Evolutionary conservation across 2,113 vertebrate species (phyloP).

Genomic region (Microtus pennsylvanicus): DNA sequence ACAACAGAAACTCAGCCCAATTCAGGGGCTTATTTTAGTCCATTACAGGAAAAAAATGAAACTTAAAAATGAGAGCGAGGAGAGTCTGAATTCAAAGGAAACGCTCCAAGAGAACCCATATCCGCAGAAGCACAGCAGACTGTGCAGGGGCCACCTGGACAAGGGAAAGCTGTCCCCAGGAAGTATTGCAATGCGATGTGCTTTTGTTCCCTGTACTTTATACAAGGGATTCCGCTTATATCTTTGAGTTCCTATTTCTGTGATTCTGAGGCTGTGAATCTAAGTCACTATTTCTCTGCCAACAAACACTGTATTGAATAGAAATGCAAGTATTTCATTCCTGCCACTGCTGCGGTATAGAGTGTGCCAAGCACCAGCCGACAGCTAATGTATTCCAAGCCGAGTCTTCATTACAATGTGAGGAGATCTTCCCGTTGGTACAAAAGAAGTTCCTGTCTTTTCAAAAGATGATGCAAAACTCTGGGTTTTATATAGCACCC

Average conservation of each 20-base stretch:
- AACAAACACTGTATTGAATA: slow-evolving; percentile 22
- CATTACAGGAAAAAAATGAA: slow-evolving; percentile 25
- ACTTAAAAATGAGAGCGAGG: background rate
- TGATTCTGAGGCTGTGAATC: slow-evolving; percentile 50
- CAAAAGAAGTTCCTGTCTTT: slow-evolving; percentile 10
- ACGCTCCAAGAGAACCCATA: slow-evolving; percentile 13
- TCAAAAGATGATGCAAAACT: background rate
- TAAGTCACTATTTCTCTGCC: slow-evolving; percentile 53
- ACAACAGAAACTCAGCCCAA: background rate
- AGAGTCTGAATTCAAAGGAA: slow-evolving; percentile 31
- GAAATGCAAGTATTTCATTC: slow-evolving; percentile 51
- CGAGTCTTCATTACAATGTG: slow-evolving; percentile 55
- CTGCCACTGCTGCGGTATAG: slow-evolving; percentile 31
- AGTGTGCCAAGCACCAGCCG: slow-evolving; percentile 54
- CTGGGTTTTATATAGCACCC: background rate
- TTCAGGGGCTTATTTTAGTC: background rate
- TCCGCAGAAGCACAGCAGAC: background rate
- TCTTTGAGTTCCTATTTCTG: slow-evolving; percentile 64
- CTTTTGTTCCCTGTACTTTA: slow-evolving; percentile 44
- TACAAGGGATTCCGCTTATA: slow-evolving; percentile 39
- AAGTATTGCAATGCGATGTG: background rate
- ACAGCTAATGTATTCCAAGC: slow-evolving; percentile 2
- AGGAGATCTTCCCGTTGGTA: background rate
- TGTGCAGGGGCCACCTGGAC: background rate
- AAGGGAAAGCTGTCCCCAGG: background rate